Evolutionary conservation across 2,797 vertebrate genomes (phyloP), one percentile per base, ranked within the genome.

Genomic region (Kryptopterus vitreolus): DNA sequence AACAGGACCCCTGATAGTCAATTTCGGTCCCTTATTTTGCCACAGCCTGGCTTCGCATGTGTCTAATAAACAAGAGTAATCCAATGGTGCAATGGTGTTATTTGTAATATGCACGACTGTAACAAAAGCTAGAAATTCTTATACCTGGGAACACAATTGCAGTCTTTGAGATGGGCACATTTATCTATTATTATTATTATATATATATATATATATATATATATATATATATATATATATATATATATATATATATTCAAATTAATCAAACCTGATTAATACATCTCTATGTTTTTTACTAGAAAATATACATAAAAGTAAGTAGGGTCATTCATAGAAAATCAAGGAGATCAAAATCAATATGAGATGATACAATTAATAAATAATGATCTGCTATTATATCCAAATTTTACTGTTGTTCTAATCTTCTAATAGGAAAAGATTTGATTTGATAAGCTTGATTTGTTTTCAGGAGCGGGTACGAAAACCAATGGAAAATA

Each of bases 41-140:
- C 35, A 20, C 9, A n/a, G 31, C 9, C 53, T 59, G 26, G 16
- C 55, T 58, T 74, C 29, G 33, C 50, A 29, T 71, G 16, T 33
- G 16, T 29, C 69, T 53, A 53, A 71, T 71, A 71, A 18, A 29
- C 69, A n/a, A 31, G 50, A n/a, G 46, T 58, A 58, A 35, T 65
- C 20, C 53, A 65, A 35, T 38, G 24, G 9, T 38, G 35, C 53
- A 65, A 35, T 38, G 24, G 9, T 38, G 35, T 65, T 33, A 35
- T 43, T 38, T 58, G 33, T 57, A 57, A 53, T 53, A 52, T 53
- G 48, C 48, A 53, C 10, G 48, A 31, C 20, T 33, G 16, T 26
- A 73, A 43, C 7, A 58, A 43, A 15, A 5, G 53, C 35, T 59
- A 33, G 15, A 59, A 58, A 46, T 29, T 10, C 3, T 11, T 38